Evolutionary conservation across 1,140 invertebrate genomes (phyloP).

Genomic region (Ruditapes philippinarum): DNA sequence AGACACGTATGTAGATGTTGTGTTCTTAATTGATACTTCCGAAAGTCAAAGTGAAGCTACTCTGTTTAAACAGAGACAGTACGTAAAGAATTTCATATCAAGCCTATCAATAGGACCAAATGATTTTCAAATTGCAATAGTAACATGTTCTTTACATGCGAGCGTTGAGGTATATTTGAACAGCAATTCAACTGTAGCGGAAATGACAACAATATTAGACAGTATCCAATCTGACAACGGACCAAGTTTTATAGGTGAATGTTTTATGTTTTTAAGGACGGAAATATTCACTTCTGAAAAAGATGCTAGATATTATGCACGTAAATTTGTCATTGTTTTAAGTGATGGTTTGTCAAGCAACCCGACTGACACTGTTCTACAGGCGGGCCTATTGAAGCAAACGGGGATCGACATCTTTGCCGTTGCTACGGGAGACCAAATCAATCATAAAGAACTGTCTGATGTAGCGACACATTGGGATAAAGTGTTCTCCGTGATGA

Average conservation of each 20-base stretch:
- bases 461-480: background rate
- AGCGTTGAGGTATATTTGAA: background rate
- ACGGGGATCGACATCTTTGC: background rate
- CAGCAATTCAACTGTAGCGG: background rate
- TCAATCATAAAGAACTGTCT: background rate
- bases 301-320: background rate
- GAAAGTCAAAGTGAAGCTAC: background rate
- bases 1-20: constrained; percentile 28
- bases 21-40: background rate
- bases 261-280: background rate
- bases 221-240: background rate
- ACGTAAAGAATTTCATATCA: background rate
- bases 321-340: constrained; percentile 9
- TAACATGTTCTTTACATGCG: background rate
- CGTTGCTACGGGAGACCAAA: background rate
- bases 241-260: constrained; percentile 3
- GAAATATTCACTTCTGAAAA: background rate
- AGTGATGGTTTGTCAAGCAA: background rate
- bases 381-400: background rate
- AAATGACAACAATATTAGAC: background rate
- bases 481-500: background rate
- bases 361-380: background rate
- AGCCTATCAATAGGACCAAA: constrained; percentile 17
- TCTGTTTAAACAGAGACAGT: background rate
- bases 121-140: constrained; percentile 9